Conservation (phyloP, 2,797 vertebrate species). For the Lepus oiostolus region DNA sequence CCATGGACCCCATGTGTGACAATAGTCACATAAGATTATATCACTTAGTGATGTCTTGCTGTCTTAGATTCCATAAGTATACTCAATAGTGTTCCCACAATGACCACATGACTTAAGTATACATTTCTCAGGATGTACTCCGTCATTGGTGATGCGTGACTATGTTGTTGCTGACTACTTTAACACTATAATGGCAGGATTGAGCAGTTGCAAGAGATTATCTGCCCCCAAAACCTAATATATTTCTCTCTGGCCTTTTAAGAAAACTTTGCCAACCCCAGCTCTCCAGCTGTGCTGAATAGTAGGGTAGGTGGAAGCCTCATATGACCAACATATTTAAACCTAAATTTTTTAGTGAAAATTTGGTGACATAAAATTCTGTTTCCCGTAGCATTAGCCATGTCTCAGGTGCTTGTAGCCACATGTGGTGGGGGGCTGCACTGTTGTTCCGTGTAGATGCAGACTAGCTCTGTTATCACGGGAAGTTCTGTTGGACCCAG, state of each 20-base stretch:
- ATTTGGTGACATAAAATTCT: background rate
- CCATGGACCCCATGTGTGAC: no score
- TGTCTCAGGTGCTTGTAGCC: background rate
- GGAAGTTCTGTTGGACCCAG: background rate
- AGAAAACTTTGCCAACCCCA: background rate
- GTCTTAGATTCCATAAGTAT: no score
- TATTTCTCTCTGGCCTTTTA: background rate
- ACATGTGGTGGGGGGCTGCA: no score
- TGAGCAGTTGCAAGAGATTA: background rate
- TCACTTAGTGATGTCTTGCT: no score
- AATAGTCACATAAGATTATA: no score
- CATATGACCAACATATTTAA: background rate
- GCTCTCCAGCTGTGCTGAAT: background rate
- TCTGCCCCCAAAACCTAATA: background rate
- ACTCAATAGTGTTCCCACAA: no score
- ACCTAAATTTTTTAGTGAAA: background rate
- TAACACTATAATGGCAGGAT: background rate
- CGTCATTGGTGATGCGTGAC: no score
- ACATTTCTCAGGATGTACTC: no score
- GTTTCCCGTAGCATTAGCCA: background rate
- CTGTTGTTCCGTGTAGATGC: accelerated
- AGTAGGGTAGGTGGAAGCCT: background rate
- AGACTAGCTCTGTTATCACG: no score
- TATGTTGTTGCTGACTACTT: background rate
- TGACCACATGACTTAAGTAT: no score